These are phyloP conservation scores for Blomia tropicalis DNA, from an alignment of 2,888 invertebrate genomes.

Conservation along the genomic window DNA sequence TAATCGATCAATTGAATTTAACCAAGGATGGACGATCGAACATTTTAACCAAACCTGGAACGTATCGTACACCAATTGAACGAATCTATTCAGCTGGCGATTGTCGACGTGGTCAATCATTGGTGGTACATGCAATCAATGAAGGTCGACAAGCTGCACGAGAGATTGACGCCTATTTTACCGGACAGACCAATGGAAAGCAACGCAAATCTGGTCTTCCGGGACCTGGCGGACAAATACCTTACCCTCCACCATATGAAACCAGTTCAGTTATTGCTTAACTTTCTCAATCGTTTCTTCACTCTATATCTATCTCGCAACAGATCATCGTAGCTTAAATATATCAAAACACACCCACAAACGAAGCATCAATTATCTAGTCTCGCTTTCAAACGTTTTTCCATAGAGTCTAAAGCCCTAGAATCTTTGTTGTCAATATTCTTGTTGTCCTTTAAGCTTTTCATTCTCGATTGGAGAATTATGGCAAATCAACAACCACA, in stretches of 20 bases:
- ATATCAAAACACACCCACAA: not conserved
- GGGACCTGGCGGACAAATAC: slow-evolving; percentile 69
- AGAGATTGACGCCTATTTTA: slow-evolving; percentile 70
- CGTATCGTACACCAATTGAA: slow-evolving; percentile 17
- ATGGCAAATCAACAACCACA: too few relatives aligned
- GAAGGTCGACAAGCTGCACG: slow-evolving; percentile 96
- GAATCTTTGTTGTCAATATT: too few relatives aligned
- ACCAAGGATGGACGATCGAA: slow-evolving; percentile 82
- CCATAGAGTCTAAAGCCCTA: too few relatives aligned
- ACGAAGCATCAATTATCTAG: too few relatives aligned
- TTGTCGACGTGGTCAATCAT: slow-evolving; percentile 93
- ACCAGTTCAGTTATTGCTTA: not conserved
- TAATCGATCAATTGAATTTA: slow-evolving; percentile 59
- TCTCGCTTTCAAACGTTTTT: too few relatives aligned
- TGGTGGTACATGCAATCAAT: slow-evolving; percentile 95
- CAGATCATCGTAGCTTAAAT: not conserved
- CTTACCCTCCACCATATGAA: slow-evolving; percentile 17
- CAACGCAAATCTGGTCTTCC: slow-evolving; percentile 52
- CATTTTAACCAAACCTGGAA: slow-evolving; percentile 52
- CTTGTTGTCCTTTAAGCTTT: too few relatives aligned
- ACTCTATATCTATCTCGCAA: not conserved
- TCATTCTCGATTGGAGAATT: too few relatives aligned
- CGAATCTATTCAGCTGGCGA: slow-evolving; percentile 94
- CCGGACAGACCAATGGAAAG: slow-evolving; percentile 35
- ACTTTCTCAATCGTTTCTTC: not conserved